These are phyloP conservation scores for Sebastes itinus DNA, from an alignment of 2,797 vertebrate species.

Conservation along the genomic window DNA sequence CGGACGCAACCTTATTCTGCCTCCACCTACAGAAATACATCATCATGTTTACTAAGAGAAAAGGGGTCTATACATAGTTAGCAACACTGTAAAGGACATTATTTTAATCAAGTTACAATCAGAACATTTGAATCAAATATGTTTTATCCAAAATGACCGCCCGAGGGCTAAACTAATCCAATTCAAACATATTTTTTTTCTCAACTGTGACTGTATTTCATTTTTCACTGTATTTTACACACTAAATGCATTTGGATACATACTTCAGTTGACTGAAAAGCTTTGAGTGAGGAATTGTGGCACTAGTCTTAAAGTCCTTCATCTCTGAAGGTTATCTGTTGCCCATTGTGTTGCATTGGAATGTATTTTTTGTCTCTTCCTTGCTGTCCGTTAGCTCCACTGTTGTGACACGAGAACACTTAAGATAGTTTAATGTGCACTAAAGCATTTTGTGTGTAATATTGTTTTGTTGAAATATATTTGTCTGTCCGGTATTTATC, in stretches of 20 bases:
- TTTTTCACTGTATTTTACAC: constrained; percentile 7
- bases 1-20: too few relatives aligned
- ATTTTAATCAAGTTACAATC: constrained; percentile 3
- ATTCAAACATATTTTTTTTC: neutral
- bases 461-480: constrained; percentile 45
- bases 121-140: neutral
- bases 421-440: constrained; percentile 75
- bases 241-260: constrained; percentile 25
- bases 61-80: neutral
- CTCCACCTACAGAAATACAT: too few relatives aligned
- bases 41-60: neutral
- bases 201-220: neutral
- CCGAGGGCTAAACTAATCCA: neutral
- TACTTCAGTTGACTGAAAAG: constrained; percentile 14
- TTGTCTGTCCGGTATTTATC: constrained; percentile 38
- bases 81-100: neutral
- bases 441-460: constrained; percentile 54
- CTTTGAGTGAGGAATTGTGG: constrained; percentile 33
- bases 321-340: constrained; percentile 39
- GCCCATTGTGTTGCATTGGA: constrained; percentile 75
- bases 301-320: constrained; percentile 57
- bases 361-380: constrained; percentile 83
- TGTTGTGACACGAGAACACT: constrained; percentile 62
- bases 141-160: neutral
- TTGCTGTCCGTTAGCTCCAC: constrained; percentile 86